Evolutionary conservation across 2,113 vertebrate genomes (phyloP), one percentile per base, ranked within the genome.

Genomic region (Antechinus flavipes): DNA sequence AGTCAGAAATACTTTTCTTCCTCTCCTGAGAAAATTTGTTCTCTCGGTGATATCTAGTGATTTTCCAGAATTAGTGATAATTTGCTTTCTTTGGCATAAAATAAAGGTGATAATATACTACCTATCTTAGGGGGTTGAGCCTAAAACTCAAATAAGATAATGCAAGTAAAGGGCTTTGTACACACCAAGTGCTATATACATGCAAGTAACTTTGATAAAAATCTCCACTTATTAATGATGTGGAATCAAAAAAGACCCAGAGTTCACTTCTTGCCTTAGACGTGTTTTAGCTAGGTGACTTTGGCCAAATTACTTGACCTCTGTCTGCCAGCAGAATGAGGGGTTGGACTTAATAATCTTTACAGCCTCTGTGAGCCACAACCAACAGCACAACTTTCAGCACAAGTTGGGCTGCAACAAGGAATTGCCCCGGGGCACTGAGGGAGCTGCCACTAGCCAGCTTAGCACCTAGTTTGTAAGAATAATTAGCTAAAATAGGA

Each of bases 261-360:
- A 84, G 12, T 94, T 54, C 27, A 49, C 54, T 49, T 50, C 49
- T 24, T 68, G 26, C 24, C 50, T 76, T 84, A 94, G 90, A 93
- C 94, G 89, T 47, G 47, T 49, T 93, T 96, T 96, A 91, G 93
- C 90, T 35, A 42, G 27, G 50, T 89, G 93, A 90, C 92, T 56
- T 46, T 91, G 90, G 54, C 90, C 91, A 91, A 2, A 68, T 68
- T 30, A 35, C 30, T 27, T 93, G n/a, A 90, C 47, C 53, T 93
- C 54, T 56, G 68, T 25, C 46, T 54, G n/a, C 61, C 61, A 89
- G 84, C 68, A 93, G 93, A 23, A 46, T 52, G 54, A 61, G 92
- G 61, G 68, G 35, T 42, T 84, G 68, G 68, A 84, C 68, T 84
- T 42, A 16, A 76, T 22, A 35, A 22, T n/a, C 68, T 42, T 42